Conservation (phyloP, 2,113 vertebrate species). For the Lasiurus cinereus region DNA sequence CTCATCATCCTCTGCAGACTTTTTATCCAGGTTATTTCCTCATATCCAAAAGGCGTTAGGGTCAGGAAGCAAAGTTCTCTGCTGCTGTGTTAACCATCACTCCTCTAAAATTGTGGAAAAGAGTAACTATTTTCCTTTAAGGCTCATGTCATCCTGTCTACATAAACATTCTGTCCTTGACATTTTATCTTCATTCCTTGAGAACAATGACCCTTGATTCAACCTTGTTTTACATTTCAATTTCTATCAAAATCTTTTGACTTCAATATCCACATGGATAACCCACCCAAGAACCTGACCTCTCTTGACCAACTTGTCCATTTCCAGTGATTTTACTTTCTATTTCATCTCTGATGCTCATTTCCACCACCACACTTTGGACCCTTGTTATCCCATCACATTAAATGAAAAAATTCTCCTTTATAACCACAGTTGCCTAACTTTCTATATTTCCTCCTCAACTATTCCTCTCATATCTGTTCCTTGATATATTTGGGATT, state of each 20-base stretch:
- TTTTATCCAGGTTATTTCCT: neutral
- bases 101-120: neutral
- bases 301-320: neutral
- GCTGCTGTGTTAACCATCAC: neutral
- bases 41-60: neutral
- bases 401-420: neutral
- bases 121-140: neutral
- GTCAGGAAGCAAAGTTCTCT: neutral
- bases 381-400: neutral
- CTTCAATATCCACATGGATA: neutral
- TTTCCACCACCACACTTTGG: neutral
- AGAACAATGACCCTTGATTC: neutral
- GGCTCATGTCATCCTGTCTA: neutral
- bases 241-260: neutral
- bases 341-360: neutral
- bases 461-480: neutral
- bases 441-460: neutral
- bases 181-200: neutral
- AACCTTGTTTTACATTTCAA: neutral
- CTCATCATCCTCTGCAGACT: neutral
- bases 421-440: too few relatives aligned
- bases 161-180: neutral
- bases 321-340: neutral
- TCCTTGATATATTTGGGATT: neutral
- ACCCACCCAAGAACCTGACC: neutral